phyloP scores from a whole-genome alignment of 2,113 vertebrate genomes.

The Brachyistius frenatus region DNA sequence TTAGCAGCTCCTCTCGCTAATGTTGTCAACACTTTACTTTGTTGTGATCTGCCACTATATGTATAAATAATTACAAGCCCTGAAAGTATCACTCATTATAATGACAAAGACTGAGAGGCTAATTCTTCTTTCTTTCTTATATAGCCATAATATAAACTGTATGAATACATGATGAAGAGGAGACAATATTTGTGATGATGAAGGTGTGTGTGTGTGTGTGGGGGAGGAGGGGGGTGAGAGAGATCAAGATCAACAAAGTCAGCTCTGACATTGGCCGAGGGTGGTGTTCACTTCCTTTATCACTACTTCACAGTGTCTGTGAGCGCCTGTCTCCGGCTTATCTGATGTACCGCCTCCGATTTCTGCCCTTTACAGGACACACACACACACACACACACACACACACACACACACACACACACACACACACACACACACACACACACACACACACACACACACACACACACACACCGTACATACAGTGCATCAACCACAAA shows the following conservation, averaged over 20 bases:
- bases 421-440: conserved; percentile 18
- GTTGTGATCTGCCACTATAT: too few relatives aligned
- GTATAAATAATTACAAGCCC: too few relatives aligned
- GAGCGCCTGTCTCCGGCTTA: conserved; percentile 26
- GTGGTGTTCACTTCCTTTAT: conserved; percentile 15
- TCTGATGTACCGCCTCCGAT: conserved; percentile 46
- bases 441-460: too few relatives aligned
- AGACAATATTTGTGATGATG: background rate
- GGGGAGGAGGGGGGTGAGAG: background rate
- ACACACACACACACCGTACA: background rate
- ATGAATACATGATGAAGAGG: too few relatives aligned
- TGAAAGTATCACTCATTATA: too few relatives aligned
- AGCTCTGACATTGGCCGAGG: conserved; percentile 37
- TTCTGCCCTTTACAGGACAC: conserved; percentile 24
- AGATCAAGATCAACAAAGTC: background rate
- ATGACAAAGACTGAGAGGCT: too few relatives aligned
- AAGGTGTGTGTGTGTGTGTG: background rate
- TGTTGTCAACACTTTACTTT: too few relatives aligned
- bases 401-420: background rate
- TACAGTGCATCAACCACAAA: background rate
- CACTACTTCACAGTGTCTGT: conserved; percentile 13
- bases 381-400: background rate
- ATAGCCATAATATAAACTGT: too few relatives aligned
- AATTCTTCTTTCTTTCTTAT: too few relatives aligned
- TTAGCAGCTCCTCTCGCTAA: too few relatives aligned